These are phyloP conservation scores for Chloroclystis v-ata DNA, from an alignment of 2,888 invertebrate genomes.

Conservation along the genomic window DNA sequence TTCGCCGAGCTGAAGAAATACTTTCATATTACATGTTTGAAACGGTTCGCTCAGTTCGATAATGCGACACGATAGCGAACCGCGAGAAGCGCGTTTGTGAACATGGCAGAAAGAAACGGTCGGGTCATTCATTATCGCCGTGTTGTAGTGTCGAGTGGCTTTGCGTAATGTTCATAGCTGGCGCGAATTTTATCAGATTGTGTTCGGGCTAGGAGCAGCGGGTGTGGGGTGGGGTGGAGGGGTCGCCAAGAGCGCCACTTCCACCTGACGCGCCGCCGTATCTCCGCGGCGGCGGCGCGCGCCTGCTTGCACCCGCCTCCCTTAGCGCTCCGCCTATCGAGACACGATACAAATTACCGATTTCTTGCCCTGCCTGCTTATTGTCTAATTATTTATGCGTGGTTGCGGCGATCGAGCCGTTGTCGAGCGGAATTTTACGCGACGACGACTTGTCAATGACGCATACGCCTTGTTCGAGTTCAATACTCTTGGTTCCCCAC, in stretches of 20 bases:
- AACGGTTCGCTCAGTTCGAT: slow-evolving; percentile 50
- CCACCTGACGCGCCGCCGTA: slow-evolving; percentile 78
- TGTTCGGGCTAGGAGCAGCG: slow-evolving; percentile 73
- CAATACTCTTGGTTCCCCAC: slow-evolving; percentile 54
- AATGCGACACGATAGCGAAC: slow-evolving; percentile 54
- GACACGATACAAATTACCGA: slow-evolving; percentile 74
- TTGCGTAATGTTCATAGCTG: slow-evolving; percentile 77
- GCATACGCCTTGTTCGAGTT: slow-evolving; percentile 66
- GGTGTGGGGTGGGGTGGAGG: slow-evolving; percentile 48
- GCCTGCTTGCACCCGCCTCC: slow-evolving; percentile 67
- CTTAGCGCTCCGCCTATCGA: slow-evolving; percentile 69
- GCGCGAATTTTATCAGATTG: slow-evolving; percentile 78
- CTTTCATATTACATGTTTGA: slow-evolving; percentile 69
- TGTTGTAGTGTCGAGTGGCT: slow-evolving; percentile 68
- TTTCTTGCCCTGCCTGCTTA: slow-evolving; percentile 74
- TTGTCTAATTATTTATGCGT: slow-evolving; percentile 75
- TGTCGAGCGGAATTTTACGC: slow-evolving; percentile 66
- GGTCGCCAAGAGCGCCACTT: slow-evolving; percentile 64
- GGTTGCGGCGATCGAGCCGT: slow-evolving; percentile 60
- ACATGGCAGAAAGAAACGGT: slow-evolving; percentile 50
- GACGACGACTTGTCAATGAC: slow-evolving; percentile 53
- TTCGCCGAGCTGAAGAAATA: slow-evolving; percentile 76
- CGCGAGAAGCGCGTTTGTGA: slow-evolving; percentile 49
- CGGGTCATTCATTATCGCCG: slow-evolving; percentile 71
- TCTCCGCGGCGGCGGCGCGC: slow-evolving; percentile 68